Conservation (phyloP, 2,797 vertebrate species). For the Gastrophryne carolinensis region DNA sequence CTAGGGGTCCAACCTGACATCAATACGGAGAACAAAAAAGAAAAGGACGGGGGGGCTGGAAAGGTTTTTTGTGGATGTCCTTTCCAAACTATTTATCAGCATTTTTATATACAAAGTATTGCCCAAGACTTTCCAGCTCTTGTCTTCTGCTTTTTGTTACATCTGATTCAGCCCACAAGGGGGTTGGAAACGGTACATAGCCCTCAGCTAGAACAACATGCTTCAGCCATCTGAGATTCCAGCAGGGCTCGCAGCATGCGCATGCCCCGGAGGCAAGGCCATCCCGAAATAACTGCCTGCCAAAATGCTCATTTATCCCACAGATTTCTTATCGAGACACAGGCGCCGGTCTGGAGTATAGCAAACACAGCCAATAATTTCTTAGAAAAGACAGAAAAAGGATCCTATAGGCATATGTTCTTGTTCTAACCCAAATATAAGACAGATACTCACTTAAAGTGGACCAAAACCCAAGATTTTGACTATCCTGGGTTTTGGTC, state of each 20-base stretch:
- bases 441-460: no score
- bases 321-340: slow-evolving; percentile 8
- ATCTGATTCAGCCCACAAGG: slow-evolving; percentile 8
- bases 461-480: no score
- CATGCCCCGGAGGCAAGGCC: slow-evolving; percentile 9
- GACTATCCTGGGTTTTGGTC: no score
- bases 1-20: background rate
- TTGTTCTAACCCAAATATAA: background rate
- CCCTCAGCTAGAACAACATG: slow-evolving; percentile 26
- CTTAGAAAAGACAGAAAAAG: background rate
- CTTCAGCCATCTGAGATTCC: slow-evolving; percentile 5
- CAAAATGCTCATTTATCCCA: slow-evolving; percentile 6
- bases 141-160: background rate
- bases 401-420: background rate
- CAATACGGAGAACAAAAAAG: background rate
- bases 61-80: background rate
- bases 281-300: slow-evolving; percentile 35
- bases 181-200: slow-evolving; percentile 3
- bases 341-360: background rate
- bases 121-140: background rate
- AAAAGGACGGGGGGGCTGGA: background rate
- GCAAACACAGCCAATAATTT: background rate
- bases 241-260: background rate
- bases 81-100: background rate
- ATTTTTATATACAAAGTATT: background rate